Evolutionary conservation across 2,113 vertebrate species (phyloP).

Genomic region (Nothocercus julius): DNA sequence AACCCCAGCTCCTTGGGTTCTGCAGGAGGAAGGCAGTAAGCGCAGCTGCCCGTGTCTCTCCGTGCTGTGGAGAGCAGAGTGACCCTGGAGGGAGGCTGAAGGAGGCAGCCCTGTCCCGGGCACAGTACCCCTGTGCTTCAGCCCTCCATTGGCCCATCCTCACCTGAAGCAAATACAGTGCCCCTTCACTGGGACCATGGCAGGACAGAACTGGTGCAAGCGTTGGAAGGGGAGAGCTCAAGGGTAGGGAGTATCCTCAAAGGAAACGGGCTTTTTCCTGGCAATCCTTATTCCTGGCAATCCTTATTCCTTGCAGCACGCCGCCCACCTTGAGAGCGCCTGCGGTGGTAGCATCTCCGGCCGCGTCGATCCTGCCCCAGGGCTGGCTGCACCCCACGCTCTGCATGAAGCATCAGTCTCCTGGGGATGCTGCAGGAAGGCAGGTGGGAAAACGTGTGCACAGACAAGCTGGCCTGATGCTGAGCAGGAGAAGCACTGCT

Average conservation of each 20-base stretch:
- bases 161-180: not conserved
- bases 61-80: not conserved
- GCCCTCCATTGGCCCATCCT: not conserved
- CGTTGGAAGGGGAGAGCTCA: not conserved
- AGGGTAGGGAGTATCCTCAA: not conserved
- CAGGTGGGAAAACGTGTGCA: not conserved
- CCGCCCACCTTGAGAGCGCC: not conserved
- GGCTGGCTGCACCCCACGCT: rapidly evolving
- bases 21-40: not conserved
- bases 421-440: not conserved
- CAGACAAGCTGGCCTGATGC: not conserved
- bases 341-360: not conserved
- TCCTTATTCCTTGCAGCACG: not conserved
- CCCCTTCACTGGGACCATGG: not conserved
- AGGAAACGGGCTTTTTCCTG: not conserved
- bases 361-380: not conserved
- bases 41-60: not conserved
- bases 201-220: not conserved
- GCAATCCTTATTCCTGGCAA: not conserved
- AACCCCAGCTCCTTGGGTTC: not conserved
- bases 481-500: not conserved
- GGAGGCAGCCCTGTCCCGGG: not conserved
- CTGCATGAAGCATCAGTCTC: not conserved
- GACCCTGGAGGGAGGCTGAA: not conserved
- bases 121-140: not conserved